Conservation (phyloP, 2,888 invertebrate genomes). For the Hymenopus coronatus region DNA sequence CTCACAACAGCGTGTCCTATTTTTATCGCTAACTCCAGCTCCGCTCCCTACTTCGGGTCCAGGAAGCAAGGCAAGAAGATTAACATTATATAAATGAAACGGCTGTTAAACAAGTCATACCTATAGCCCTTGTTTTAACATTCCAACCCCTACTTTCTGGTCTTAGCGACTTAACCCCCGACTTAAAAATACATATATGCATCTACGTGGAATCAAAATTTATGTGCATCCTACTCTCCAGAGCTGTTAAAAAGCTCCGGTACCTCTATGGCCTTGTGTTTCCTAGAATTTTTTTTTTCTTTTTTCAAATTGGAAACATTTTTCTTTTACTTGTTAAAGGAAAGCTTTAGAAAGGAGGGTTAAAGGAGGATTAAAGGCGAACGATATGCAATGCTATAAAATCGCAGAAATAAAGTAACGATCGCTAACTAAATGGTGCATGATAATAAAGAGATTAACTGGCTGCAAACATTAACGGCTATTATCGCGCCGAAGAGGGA, state of each 20-base stretch:
- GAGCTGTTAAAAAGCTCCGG: background rate
- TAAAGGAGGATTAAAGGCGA: background rate
- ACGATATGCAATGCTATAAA: background rate
- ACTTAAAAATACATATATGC: background rate
- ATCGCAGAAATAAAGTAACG: background rate
- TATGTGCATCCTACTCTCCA: background rate
- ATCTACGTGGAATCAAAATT: background rate
- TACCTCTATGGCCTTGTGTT: background rate
- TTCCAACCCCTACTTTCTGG: background rate
- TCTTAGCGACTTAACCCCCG: background rate
- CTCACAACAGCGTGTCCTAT: background rate
- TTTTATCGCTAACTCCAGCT: background rate
- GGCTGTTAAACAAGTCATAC: background rate
- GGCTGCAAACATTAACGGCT: too few species aligned
- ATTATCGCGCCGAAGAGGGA: too few species aligned
- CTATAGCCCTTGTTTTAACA: background rate
- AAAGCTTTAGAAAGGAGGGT: background rate
- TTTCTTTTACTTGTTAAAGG: background rate
- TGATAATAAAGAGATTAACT: too few species aligned
- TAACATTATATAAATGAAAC: background rate
- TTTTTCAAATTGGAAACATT: background rate
- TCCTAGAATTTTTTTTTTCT: background rate
- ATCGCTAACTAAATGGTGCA: background rate
- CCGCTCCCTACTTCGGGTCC: background rate
- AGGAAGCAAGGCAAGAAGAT: background rate